A percentile compares a stretch with the other conserved stretches of the same genome.
phyloP scores from a whole-genome alignment of 64 coral and sea anemone genomes.

The Stichodactyla helianthus region DNA sequence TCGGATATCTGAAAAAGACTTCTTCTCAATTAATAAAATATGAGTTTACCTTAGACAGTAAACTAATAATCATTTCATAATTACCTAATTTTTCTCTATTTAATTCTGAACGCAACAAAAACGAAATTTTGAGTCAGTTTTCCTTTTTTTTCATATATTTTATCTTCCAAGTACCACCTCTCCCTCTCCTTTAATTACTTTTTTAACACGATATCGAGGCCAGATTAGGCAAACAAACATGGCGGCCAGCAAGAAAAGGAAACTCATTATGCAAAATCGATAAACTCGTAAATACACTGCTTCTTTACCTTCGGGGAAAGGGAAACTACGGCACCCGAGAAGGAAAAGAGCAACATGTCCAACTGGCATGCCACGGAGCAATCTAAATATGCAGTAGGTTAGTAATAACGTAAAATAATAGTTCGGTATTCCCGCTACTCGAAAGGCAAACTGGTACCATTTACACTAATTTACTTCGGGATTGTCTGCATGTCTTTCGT shows the following conservation, averaged over 20 bases:
- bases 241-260: not conserved
- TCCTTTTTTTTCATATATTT: not conserved
- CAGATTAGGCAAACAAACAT: constrained; percentile 2
- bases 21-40: too few relatives aligned
- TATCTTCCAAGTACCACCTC: not conserved
- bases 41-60: too few relatives aligned
- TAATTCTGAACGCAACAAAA: too few relatives aligned
- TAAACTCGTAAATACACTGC: constrained; percentile 16
- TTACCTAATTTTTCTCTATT: too few relatives aligned
- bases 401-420: not conserved
- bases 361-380: constrained; percentile 66
- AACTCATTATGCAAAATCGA: not conserved
- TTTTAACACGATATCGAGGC: not conserved
- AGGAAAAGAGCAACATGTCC: not conserved
- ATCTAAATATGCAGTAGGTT: constrained; percentile 93
- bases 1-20: too few relatives aligned
- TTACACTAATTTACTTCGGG: not conserved
- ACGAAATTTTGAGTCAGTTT: not conserved
- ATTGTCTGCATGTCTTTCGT: constrained; percentile 9
- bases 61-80: too few relatives aligned
- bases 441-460: not conserved
- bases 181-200: not conserved
- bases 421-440: not conserved
- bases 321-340: not conserved
- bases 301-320: not conserved